Base-by-base conservation (phyloP, 2,888 invertebrate genomes). In the Keiferia lycopersicella region DNA sequence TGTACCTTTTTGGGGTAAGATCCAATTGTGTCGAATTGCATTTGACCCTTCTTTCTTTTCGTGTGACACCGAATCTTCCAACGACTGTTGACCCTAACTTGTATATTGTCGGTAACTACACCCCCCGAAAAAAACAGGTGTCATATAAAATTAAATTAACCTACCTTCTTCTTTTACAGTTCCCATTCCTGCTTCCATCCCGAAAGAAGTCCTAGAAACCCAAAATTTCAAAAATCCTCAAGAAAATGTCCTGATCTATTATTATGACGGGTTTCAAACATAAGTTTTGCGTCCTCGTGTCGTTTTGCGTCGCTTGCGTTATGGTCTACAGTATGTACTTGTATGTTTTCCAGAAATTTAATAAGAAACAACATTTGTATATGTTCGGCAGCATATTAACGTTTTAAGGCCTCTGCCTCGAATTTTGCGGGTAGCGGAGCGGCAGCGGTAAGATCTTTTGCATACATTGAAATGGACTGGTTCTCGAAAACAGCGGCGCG, bases 241-340 rank as follows among this genome's bases (percentile, higher is more conserved):
- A 60, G 60, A 45, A 60, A 45, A 60, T 41, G 59, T 12, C 34
- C 34, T n/a, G 16, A n/a, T 57, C 1, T 57, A 30, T 20, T 10
- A 61, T 18, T n/a, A 83, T 86, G 84, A 73, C 77, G 61, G 73
- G 73, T 38, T 82, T 70, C 62, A 84, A 78, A 70, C 64, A 73
- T 14, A 87, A 82, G 68, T 39, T 81, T 1, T 61, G 81, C 1
- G 71, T 70, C 11, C 22, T 78, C 2, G n/a, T 78, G 0, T 53
- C 69, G 18, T 72, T 82, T 39, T 45, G 78, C 0, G 34, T 74
- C 0, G 76, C 81, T 4, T 78, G 79, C 62, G 0, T 85, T 4
- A 39, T 83, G 8, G 79, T 73, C 0, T 86, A 82, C 67, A 80
- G 75, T 62, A 79, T 83, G 78, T 86, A 86, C 69, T 64, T 80